Conservation (phyloP, 37 sponge, comb jelly and placozoan species). For the Halichondria panicea region DNA sequence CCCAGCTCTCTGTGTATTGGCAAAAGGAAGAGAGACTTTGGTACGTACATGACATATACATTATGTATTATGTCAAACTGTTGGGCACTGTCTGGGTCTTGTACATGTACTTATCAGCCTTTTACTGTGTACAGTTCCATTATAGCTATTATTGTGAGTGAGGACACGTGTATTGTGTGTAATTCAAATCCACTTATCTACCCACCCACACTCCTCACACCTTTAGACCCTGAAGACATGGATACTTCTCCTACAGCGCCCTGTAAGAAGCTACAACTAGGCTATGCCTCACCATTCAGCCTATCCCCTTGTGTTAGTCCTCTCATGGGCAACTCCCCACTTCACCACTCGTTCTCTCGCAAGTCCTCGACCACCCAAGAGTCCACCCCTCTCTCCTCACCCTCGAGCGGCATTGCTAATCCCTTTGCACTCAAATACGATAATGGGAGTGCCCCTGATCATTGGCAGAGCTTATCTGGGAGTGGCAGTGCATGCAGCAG, state of each 20-base stretch:
- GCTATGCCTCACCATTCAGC: constrained; percentile 15
- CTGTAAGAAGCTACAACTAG: constrained; percentile 27
- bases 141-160: too few species aligned
- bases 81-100: neutral
- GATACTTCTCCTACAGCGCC: constrained; percentile 41
- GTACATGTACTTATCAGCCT: too few species aligned
- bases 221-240: constrained; percentile 30
- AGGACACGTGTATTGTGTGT: too few species aligned
- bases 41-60: neutral
- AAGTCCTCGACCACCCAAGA: constrained; percentile 24
- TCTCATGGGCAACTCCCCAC: constrained; percentile 14
- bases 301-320: constrained; percentile 34
- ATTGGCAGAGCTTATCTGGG: constrained; percentile 28
- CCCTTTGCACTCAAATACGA: constrained; percentile 56
- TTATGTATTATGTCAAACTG: neutral
- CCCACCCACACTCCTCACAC: too few species aligned
- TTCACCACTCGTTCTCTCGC: constrained; percentile 15
- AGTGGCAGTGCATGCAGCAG: constrained; percentile 34
- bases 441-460: constrained; percentile 26
- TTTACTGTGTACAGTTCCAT: neutral
- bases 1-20: constrained; percentile 33
- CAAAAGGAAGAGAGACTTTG: constrained; percentile 16
- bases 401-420: constrained; percentile 23
- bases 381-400: constrained; percentile 51
- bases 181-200: too few species aligned